Evolutionary conservation across 2,888 invertebrate genomes (phyloP), one percentile per base, ranked within the genome.

Genomic region (Thecophora atra): DNA sequence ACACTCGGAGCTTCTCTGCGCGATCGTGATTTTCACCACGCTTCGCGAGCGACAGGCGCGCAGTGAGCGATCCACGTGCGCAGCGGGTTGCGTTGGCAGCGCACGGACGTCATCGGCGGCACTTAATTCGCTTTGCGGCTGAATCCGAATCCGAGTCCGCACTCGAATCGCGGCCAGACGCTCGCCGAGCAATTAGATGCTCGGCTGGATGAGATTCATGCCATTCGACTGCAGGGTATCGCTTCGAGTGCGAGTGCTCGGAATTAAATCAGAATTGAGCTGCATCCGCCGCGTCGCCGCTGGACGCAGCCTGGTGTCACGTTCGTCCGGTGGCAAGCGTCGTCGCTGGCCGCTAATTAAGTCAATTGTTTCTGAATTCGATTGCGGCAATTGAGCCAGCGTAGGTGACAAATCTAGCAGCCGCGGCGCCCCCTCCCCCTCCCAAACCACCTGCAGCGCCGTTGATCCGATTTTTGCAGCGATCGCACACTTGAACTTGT

Each of bases 321-420:
- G 54, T 68, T 69, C 58, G 63, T n/a, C 37, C 68, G 47, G 63
- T 56, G 4, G 58, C 26, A 28, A 52, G 70, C 67, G 72, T 73
- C 70, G 73, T 72, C 75, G 76, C 74, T 72, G 74, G 76, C 72
- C 73, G 78, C 77, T 78, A 84, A 84, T 84, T 85, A 83, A 83
- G 79, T 79, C 81, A 84, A 84, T 83, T 83, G 82, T 79, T 82
- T 81, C 78, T 78, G 82, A 83, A 83, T 85, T 85, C 85, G 85
- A 85, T 85, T 85, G 85, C 80, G 83, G 81, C 84, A 85, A 85
- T 85, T 85, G 83, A 83, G 47, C 37, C 19, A 30, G 82, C 82
- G 81, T 80, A 76, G 80, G 79, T 80, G 77, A 77, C 68, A 72
- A 21, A 42, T 51, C 24, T 30, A 30, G 28, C 17, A 19, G n/a